These are phyloP conservation scores for Hyperoodon ampullatus DNA, from an alignment of 2,113 vertebrate species.

Conservation along the genomic window DNA sequence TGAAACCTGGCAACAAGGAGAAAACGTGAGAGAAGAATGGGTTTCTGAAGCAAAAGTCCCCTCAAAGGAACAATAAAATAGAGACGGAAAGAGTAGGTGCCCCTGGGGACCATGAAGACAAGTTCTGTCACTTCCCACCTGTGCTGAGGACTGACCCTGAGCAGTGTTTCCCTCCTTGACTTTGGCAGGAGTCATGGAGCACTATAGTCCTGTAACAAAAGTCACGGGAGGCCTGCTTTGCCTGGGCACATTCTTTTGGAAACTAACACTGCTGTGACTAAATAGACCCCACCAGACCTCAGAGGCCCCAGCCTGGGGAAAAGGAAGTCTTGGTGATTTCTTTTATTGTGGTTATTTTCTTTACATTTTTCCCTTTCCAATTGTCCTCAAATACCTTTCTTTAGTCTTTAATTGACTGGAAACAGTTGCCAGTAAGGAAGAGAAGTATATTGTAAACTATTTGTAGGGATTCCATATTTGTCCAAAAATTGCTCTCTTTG, in stretches of 20 bases:
- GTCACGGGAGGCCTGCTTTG: too few relatives aligned
- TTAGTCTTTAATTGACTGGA: background rate
- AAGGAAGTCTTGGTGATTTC: background rate
- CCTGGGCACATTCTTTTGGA: background rate
- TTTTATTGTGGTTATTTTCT: background rate
- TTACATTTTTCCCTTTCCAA: background rate
- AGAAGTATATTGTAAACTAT: background rate
- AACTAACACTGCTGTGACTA: background rate
- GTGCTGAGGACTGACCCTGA: background rate
- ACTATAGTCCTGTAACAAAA: background rate
- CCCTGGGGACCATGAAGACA: background rate
- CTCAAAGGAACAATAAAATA: background rate
- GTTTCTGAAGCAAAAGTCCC: background rate
- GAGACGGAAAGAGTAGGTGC: background rate
- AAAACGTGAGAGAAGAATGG: background rate
- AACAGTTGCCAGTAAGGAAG: background rate
- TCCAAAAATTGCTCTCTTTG: background rate
- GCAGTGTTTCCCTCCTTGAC: background rate
- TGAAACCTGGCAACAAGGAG: background rate
- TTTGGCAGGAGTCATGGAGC: rapidly evolving
- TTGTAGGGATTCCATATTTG: background rate
- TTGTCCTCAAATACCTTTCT: background rate
- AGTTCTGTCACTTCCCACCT: background rate
- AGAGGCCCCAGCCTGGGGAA: background rate
- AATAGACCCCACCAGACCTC: background rate